Conservation (phyloP, 2,888 invertebrate genomes). For the Corbicula japonica region DNA sequence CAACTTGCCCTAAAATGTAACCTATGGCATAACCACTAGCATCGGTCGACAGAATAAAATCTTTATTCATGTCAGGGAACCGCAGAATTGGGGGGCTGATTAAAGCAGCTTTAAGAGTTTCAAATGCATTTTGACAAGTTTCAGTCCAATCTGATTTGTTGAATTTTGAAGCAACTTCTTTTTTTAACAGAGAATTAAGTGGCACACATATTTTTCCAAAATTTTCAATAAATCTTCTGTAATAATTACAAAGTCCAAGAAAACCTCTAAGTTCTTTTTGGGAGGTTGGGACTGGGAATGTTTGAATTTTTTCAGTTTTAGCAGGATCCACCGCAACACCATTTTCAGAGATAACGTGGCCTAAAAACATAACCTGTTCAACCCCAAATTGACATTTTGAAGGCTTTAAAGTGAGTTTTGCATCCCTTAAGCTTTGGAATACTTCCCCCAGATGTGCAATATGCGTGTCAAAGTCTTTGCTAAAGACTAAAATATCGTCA, state of each 20-base stretch:
- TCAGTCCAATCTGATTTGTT: constrained; percentile 57
- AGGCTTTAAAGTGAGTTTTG: too few species aligned
- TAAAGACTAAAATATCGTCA: constrained; percentile 67
- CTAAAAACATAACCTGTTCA: constrained; percentile 52
- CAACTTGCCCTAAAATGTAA: constrained; percentile 49
- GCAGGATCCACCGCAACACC: constrained; percentile 53
- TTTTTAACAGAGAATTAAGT: constrained; percentile 38
- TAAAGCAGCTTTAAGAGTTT: constrained; percentile 40
- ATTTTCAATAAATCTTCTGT: too few species aligned
- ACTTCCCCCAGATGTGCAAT: constrained; percentile 48
- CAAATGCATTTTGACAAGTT: constrained; percentile 53
- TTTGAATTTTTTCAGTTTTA: constrained; percentile 55
- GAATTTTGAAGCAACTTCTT: too few species aligned
- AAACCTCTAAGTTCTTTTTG: constrained; percentile 58
- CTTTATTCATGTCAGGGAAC: constrained; percentile 26
- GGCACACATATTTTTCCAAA: constrained; percentile 56
- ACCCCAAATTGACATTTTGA: constrained; percentile 48
- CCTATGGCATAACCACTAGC: constrained; percentile 54
- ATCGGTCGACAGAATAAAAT: constrained; percentile 45
- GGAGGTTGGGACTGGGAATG: constrained; percentile 46
- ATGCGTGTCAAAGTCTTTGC: constrained; percentile 56
- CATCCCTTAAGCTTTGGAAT: too few species aligned
- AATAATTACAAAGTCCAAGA: constrained; percentile 58
- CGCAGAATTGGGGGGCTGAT: constrained; percentile 3
- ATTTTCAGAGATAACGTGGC: constrained; percentile 52